Conservation (phyloP, 2,113 vertebrate species). For the Struthio camelus region DNA sequence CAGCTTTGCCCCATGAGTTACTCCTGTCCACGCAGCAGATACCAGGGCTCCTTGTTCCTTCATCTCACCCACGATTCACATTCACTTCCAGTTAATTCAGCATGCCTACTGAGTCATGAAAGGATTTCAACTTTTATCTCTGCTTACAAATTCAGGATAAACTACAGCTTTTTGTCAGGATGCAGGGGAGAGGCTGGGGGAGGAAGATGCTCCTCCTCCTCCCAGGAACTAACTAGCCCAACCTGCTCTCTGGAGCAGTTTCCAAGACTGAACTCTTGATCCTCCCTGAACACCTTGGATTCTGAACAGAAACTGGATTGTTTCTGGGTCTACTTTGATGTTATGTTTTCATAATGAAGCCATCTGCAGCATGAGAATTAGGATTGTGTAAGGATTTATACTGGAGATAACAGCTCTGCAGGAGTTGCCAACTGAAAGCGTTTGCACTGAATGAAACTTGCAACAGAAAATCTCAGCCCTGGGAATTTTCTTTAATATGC, state of each 20-base stretch:
- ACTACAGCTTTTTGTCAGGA: background rate
- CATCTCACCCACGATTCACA: background rate
- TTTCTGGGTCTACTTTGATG: conserved; percentile 27
- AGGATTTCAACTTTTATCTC: background rate
- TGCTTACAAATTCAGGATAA: background rate
- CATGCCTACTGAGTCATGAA: background rate
- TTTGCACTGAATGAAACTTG: background rate
- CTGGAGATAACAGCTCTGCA: background rate
- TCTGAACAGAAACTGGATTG: background rate
- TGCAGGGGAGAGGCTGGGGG: background rate
- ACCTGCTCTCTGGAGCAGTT: background rate
- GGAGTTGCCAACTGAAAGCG: background rate
- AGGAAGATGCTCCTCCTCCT: background rate
- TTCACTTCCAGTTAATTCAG: background rate
- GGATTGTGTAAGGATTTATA: conserved; percentile 1
- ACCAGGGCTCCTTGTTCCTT: background rate
- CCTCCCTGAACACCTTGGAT: background rate
- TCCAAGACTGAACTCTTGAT: background rate
- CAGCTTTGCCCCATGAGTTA: fast-evolving
- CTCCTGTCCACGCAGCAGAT: background rate
- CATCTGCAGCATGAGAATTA: conserved; percentile 3
- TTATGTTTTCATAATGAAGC: background rate
- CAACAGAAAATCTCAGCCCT: background rate
- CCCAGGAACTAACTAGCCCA: background rate
- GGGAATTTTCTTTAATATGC: background rate